Conservation (phyloP, 2,113 vertebrate genomes). For the human region DNA sequence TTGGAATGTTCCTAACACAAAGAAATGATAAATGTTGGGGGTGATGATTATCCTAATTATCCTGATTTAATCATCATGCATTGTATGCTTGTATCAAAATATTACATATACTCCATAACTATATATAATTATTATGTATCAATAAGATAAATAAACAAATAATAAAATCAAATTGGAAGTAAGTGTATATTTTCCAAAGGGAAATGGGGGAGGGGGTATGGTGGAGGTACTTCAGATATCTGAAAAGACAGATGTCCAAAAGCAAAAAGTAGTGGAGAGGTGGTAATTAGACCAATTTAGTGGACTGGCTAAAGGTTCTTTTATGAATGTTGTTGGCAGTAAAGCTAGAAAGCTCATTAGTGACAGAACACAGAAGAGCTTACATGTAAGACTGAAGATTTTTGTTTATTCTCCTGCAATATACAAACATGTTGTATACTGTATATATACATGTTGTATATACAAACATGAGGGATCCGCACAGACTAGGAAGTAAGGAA, state of each 20-base stretch:
- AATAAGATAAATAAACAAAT: background rate
- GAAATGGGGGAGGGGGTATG: background rate
- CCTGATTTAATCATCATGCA: background rate
- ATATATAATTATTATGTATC: background rate
- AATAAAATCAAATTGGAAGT: slow-evolving; percentile 28
- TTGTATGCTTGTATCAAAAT: background rate
- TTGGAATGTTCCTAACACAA: too few species aligned
- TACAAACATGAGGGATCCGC: background rate
- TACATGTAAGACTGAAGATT: background rate
- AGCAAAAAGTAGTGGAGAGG: background rate
- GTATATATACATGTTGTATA: too few species aligned
- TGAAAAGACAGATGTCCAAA: background rate
- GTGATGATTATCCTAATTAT: background rate
- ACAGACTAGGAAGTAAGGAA: background rate
- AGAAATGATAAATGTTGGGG: too few species aligned
- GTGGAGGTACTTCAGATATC: background rate
- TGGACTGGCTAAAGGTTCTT: background rate
- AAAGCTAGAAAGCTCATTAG: background rate
- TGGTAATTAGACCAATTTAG: background rate
- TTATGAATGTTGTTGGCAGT: background rate
- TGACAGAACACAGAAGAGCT: background rate
- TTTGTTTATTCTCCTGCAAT: background rate
- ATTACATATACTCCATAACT: background rate
- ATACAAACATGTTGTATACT: too few species aligned
- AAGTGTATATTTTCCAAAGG: background rate